Base-by-base conservation (phyloP, 2,888 invertebrate species). In the Anaspis maculata region DNA sequence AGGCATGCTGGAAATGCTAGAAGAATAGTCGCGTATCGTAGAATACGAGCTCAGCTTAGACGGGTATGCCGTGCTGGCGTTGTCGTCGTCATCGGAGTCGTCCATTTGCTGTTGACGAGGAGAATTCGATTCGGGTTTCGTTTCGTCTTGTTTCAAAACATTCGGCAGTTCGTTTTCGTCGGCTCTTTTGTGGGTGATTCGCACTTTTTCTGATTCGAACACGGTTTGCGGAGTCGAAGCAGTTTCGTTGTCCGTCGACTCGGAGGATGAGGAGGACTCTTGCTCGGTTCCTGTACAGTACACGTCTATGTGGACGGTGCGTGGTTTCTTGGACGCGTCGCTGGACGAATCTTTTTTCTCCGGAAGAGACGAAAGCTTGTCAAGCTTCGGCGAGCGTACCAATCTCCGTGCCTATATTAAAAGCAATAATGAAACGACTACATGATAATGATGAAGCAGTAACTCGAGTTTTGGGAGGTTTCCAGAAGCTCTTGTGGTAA, bases 261-360 rank as follows among this genome's bases (percentile, higher is more conserved):
- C 34, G 21, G 52, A 62, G 48, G 51, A 64, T 46, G 58, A 62
- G 15, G 41, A 49, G 64, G 62, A 61, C 42, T 69, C 70, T 34
- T 61, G 53, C 36, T 67, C 66, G 1, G 80, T 78, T 2, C 78
- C 81, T 0, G 81, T 81, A 52, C 82, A 82, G 52, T 82, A 82
- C 2, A 82, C 82, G 59, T 82, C 82, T 30, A 82, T 82, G 54
- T 82, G 82, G 15, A 82, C 79, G 0, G 81, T 81, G 34, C 80
- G 70, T 7, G 76, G 74, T 49, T 70, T 71, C 42, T 67, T 67
- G 29, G 49, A 49, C 1, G 58, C 46, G 42, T 62, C 62, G 34
- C 51, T 55, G 3, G 48, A 33, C 13, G 32, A 36, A 13, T 30
- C 30, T 28, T 36, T 36, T n/a, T 32, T 33, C 30, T 41, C 25